Conservation (phyloP, 2,113 vertebrate genomes). For the Notechis scutatus region DNA sequence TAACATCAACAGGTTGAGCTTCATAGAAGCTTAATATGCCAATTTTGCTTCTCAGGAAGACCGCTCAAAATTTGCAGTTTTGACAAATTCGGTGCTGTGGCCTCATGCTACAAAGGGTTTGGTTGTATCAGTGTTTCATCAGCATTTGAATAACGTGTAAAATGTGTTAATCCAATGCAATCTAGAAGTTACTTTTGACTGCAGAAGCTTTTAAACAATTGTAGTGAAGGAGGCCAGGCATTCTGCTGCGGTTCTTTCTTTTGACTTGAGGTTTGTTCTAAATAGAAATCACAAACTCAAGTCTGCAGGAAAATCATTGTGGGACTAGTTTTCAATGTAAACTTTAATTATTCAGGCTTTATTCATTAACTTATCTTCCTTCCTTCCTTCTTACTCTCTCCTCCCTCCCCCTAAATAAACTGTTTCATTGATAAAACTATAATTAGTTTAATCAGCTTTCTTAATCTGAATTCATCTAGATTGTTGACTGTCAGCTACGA, state of each 20-base stretch:
- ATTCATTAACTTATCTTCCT: neutral
- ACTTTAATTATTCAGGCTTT: neutral
- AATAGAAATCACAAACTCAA: neutral
- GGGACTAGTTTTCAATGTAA: neutral
- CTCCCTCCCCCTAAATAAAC: neutral
- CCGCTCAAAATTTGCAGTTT: neutral
- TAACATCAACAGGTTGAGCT: neutral
- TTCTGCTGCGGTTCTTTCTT: neutral
- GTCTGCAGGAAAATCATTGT: neutral
- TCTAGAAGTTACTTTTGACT: neutral
- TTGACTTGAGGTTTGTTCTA: neutral
- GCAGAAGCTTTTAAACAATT: neutral
- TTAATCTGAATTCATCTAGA: slow-evolving; percentile 3
- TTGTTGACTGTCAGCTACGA: slow-evolving; percentile 10
- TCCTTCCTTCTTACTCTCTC: neutral
- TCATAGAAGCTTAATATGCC: neutral
- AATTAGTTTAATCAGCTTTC: neutral
- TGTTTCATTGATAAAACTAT: neutral
- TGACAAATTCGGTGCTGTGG: neutral
- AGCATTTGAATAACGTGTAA: slow-evolving; percentile 23
- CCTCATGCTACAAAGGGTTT: neutral
- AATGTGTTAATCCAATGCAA: neutral
- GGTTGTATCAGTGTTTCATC: neutral
- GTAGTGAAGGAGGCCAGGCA: neutral
- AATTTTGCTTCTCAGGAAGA: neutral